These are phyloP conservation scores for Polymixis flavicincta DNA, from an alignment of 2,888 invertebrate species.

Conservation along the genomic window DNA sequence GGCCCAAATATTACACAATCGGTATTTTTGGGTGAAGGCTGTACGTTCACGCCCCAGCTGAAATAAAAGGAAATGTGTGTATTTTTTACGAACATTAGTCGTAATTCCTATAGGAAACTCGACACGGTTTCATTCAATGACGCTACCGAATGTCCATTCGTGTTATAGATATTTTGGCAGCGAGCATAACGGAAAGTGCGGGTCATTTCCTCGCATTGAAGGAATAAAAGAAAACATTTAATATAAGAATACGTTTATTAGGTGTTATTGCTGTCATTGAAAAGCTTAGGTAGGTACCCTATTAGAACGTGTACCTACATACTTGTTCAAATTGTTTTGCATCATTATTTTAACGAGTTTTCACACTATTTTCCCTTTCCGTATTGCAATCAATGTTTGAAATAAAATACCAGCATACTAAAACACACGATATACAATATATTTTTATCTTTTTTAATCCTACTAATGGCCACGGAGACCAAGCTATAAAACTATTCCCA, in stretches of 20 bases:
- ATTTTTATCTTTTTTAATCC: background rate
- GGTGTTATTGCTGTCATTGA: background rate
- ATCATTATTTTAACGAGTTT: background rate
- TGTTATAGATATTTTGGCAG: conserved; percentile 55
- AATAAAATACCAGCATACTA: background rate
- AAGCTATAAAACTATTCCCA: conserved; percentile 13
- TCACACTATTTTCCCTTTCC: background rate
- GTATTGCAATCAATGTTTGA: background rate
- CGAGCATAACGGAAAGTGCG: conserved; percentile 25
- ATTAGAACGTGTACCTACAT: background rate
- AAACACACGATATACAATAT: background rate
- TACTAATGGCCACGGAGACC: conserved; percentile 12
- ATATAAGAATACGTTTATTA: conserved; percentile 1
- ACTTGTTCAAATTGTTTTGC: background rate
- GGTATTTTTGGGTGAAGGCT: conserved; percentile 54
- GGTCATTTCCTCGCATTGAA: conserved; percentile 48
- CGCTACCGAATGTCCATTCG: conserved; percentile 38
- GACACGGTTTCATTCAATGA: conserved; percentile 58
- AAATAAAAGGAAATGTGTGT: conserved; percentile 59
- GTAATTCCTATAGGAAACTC: conserved; percentile 47
- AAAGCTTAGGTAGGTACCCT: background rate
- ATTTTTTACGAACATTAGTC: conserved; percentile 56
- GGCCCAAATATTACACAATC: conserved; percentile 61
- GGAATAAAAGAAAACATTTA: conserved; percentile 26
- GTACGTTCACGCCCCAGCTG: conserved; percentile 45